These are phyloP conservation scores for Malaclemys terrapin DNA, from an alignment of 2,113 vertebrate genomes.

Conservation along the genomic window DNA sequence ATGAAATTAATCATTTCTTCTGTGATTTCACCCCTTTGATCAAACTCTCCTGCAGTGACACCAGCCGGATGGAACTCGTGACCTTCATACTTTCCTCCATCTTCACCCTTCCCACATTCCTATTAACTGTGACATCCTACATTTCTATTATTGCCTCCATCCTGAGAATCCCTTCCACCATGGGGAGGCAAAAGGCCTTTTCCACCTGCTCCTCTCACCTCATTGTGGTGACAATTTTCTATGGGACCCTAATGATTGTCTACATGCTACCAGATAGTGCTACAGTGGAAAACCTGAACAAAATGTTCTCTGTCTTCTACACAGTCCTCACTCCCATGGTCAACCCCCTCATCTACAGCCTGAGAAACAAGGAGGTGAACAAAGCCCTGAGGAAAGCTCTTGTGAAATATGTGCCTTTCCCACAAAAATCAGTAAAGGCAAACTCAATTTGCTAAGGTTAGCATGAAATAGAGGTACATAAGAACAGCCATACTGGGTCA, in stretches of 20 bases:
- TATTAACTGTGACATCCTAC: not conserved
- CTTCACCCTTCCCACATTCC: not conserved
- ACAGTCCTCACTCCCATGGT: no score
- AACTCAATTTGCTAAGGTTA: not conserved
- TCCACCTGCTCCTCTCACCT: not conserved
- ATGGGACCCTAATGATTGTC: no score
- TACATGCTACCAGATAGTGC: no score
- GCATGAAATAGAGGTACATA: not conserved
- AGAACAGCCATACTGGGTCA: not conserved
- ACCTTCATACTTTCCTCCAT: not conserved
- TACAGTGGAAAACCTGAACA: no score
- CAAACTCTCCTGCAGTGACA: not conserved
- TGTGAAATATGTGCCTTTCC: not conserved
- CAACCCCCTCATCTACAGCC: no score
- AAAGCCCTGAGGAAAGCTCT: not conserved
- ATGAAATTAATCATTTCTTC: not conserved
- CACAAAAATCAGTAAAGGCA: not conserved
- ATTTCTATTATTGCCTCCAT: not conserved
- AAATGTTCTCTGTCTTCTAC: no score
- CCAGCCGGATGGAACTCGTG: not conserved
- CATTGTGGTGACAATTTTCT: no score
- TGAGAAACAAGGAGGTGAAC: not conserved
- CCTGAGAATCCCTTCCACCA: not conserved
- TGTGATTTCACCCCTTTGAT: not conserved
- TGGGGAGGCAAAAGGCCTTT: not conserved